Conservation (phyloP, 2,797 vertebrate species). For the Danio albolineatus region DNA sequence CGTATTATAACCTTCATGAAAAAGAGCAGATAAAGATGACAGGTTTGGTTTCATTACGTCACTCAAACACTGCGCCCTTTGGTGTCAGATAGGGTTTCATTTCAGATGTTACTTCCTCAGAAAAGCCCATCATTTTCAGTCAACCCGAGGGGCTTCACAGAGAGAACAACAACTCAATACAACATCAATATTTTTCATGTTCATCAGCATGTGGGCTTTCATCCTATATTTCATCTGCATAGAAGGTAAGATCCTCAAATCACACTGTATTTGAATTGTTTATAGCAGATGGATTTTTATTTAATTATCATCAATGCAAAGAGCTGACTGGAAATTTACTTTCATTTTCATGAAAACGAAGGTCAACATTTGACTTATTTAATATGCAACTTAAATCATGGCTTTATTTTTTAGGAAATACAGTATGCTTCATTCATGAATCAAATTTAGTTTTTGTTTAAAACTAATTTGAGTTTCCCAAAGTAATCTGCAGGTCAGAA, state of each 20-base stretch:
- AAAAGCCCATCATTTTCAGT: not conserved
- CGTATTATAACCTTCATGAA: not conserved
- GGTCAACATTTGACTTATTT: not conserved
- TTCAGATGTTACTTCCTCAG: not conserved
- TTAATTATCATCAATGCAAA: not conserved
- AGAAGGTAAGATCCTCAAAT: constrained; percentile 4
- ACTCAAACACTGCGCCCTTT: not conserved
- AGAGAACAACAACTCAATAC: not conserved
- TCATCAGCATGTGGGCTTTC: constrained; percentile 3
- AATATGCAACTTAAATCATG: not conserved
- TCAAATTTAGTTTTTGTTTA: no score
- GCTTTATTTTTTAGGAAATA: not conserved
- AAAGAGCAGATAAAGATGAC: not conserved
- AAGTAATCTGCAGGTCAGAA: no score
- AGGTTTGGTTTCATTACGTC: not conserved
- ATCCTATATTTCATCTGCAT: not conserved
- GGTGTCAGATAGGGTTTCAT: not conserved
- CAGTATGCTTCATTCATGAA: no score
- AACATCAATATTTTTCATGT: not conserved
- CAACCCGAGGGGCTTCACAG: not conserved
- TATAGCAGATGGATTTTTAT: not conserved
- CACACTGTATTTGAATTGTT: not conserved
- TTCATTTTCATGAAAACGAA: no score
- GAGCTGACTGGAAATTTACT: no score
- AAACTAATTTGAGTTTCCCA: no score